Conservation (phyloP, 23 tunicate species). For the Aplidium turbinatum region DNA sequence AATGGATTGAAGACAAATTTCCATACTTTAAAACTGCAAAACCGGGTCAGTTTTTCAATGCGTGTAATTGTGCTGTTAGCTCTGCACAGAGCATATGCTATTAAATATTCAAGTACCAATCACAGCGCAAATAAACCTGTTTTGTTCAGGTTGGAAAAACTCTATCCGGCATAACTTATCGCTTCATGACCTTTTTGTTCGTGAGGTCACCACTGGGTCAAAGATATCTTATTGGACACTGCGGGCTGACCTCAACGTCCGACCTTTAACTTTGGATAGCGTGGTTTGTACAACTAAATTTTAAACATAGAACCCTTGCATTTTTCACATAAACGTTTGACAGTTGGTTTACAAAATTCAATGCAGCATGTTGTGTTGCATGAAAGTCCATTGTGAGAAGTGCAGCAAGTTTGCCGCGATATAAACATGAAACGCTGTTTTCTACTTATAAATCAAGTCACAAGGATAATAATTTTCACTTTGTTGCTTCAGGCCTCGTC, state of each 20-base stretch:
- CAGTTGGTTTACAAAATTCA: background rate
- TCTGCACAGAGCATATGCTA: too few relatives aligned
- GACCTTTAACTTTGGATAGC: slow-evolving; percentile 79
- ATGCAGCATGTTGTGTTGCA: background rate
- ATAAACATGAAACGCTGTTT: too few relatives aligned
- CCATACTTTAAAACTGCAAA: slow-evolving; percentile 84
- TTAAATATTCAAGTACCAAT: too few relatives aligned
- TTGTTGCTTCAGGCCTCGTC: too few relatives aligned
- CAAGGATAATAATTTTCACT: too few relatives aligned
- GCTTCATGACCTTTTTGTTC: slow-evolving; percentile 79
- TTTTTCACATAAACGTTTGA: too few relatives aligned
- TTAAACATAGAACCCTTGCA: too few relatives aligned
- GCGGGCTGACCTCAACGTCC: slow-evolving; percentile 62
- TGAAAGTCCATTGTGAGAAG: background rate
- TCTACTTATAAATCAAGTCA: too few relatives aligned
- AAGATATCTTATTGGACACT: slow-evolving; percentile 90
- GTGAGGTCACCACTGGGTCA: slow-evolving; percentile 65
- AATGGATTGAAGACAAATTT: slow-evolving; percentile 89
- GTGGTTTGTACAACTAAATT: slow-evolving; percentile 41
- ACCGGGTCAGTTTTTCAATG: slow-evolving; percentile 56
- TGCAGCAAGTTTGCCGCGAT: background rate
- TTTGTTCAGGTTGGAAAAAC: slow-evolving; percentile 76
- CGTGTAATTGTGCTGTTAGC: too few relatives aligned
- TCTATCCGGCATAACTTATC: slow-evolving; percentile 87
- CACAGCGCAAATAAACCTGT: too few relatives aligned